Base-by-base conservation (phyloP, 2,888 invertebrate species). In the Aspidapion aeneum region DNA sequence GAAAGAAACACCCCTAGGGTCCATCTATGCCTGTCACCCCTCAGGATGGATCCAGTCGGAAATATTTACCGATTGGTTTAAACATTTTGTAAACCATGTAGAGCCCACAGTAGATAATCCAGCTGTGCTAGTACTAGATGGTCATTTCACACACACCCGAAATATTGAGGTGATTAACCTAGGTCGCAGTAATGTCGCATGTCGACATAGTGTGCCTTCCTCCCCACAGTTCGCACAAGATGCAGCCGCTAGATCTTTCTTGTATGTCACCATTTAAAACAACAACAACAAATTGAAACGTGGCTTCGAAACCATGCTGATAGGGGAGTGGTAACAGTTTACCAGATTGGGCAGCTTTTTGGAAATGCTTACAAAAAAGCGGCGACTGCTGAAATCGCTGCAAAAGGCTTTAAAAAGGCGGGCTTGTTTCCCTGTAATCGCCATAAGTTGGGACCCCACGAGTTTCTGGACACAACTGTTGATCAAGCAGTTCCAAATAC, bases 191-290 rank as follows among this genome's bases (percentile, higher is more conserved):
- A 65, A 68, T 60, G 21, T 61, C 54, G 70, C 74, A 18, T 66
- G 70, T 49, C 68, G 78, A 48, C 19, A n/a, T 35, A 16, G 58
- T 78, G 5, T 74, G 74, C 60, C 68, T 77, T 21, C 77, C 76
- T 19, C 35, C 35, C 35, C 35, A 35, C 35, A 12, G 5, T 7
- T 74, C 76, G n/a, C 77, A 72, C 22, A 63, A 63, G 19, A 63
- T 66, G 61, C 63, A 63, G 55, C 63, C 63, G 9, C 56, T 66
- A 21, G 66, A 66, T 55, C n/a, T 63, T 9, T 22, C 57, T 5
- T 65, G 60, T 51, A 63, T 65, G 65, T 51, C 61, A 22, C 66
- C 66, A 3, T 62, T 64, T 17, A 66, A 66, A 56, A 64, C 57
- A 58, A 16, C 12, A 16, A 12, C 56, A 18, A 17, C 21, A 56